A percentile compares a stretch with the other conserved stretches of the same genome.
phyloP scores from a whole-genome alignment of 2,113 vertebrate genomes.

The Neofelis nebulosa region DNA sequence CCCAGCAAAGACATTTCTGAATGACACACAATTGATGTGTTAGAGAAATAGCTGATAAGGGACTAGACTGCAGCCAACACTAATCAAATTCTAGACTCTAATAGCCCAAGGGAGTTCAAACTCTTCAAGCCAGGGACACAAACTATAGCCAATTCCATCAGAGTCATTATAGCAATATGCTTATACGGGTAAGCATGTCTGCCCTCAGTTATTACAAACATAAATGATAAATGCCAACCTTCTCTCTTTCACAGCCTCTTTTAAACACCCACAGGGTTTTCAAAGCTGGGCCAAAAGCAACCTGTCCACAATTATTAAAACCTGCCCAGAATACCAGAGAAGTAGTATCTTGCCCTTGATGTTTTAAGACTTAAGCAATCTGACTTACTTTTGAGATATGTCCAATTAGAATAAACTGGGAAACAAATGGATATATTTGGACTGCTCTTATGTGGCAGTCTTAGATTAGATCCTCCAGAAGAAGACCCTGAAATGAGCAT shows the following conservation, averaged over 20 bases:
- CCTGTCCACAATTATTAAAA: background rate
- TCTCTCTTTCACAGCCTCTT: background rate
- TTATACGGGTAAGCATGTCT: background rate
- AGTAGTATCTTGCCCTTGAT: background rate
- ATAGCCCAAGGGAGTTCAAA: constrained; percentile 36
- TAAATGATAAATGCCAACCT: background rate
- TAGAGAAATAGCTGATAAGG: constrained; percentile 64
- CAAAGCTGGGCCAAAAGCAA: background rate
- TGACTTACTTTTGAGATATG: background rate
- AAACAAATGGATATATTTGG: background rate
- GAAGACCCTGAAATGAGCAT: background rate
- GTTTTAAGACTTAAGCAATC: background rate
- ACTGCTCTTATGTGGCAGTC: background rate
- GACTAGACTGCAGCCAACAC: constrained; percentile 47
- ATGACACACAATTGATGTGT: constrained; percentile 55
- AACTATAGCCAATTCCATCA: constrained; percentile 38
- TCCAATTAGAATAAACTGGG: background rate
- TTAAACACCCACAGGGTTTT: background rate
- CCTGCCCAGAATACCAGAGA: background rate
- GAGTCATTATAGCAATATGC: constrained; percentile 9
- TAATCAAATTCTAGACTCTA: constrained; percentile 66
- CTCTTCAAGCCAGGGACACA: background rate
- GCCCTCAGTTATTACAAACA: background rate
- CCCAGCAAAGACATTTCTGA: constrained; percentile 40
- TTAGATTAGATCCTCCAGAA: background rate